Conservation (phyloP, 2,888 invertebrate genomes). For the Philereme vetulata region DNA sequence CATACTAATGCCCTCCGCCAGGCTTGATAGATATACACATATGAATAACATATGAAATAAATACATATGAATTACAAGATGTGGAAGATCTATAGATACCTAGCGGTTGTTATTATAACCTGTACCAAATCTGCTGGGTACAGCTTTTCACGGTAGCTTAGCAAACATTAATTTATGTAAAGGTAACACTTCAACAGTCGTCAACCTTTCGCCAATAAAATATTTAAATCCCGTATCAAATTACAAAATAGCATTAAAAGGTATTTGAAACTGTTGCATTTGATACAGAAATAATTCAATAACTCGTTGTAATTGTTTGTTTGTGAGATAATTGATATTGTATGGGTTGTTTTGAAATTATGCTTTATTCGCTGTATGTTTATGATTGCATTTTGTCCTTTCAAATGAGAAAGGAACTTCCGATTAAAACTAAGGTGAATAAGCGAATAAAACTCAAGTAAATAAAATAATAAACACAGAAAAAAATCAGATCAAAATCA, state of each 20-base stretch:
- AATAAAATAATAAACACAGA: too few species aligned
- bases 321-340: not conserved
- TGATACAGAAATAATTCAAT: slow-evolving; percentile 16
- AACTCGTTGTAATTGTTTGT: slow-evolving; percentile 1
- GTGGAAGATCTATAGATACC: not conserved
- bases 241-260: slow-evolving; percentile 26
- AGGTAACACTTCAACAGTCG: slow-evolving; percentile 36
- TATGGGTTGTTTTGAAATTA: not conserved
- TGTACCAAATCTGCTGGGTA: slow-evolving; percentile 10
- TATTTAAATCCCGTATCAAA: slow-evolving; percentile 28
- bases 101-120: not conserved
- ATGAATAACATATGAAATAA: too few species aligned
- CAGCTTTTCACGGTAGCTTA: slow-evolving; percentile 23
- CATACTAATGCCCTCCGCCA: too few species aligned
- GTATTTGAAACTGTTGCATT: slow-evolving; percentile 19
- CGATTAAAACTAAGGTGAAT: too few species aligned
- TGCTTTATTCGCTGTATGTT: too few species aligned
- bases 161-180: slow-evolving; percentile 33
- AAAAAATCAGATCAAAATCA: too few species aligned
- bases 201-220: slow-evolving; percentile 24
- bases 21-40: too few species aligned
- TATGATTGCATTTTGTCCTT: too few species aligned
- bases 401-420: too few species aligned
- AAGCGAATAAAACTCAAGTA: too few species aligned
- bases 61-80: too few species aligned